Conservation (phyloP, 23 tunicate species). For the Diplosoma virens region DNA sequence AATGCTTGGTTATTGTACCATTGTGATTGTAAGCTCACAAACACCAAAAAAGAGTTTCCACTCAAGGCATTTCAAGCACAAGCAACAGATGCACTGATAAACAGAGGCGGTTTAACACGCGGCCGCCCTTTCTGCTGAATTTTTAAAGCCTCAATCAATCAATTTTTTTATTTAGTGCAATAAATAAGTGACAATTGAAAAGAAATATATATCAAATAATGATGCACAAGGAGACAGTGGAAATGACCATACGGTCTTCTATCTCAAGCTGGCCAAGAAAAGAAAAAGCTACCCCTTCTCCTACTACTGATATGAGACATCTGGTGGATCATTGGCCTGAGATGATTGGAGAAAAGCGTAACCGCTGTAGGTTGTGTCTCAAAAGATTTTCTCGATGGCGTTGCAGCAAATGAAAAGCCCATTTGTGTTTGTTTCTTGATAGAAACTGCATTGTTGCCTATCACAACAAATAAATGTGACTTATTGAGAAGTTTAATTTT, state of each 20-base stretch:
- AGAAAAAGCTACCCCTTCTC: too few species aligned
- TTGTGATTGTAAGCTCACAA: not conserved
- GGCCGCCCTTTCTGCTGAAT: slow-evolving; percentile 4
- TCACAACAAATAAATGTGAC: not conserved
- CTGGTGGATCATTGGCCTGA: too few species aligned
- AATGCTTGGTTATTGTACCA: not conserved
- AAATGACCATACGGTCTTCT: too few species aligned
- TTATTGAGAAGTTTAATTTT: too few species aligned
- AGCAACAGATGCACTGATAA: not conserved
- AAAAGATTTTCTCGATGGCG: not conserved
- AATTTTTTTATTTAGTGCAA: too few species aligned
- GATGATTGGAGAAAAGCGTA: not conserved
- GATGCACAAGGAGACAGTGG: too few species aligned
- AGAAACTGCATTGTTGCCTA: slow-evolving; percentile 5
- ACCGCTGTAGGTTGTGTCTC: not conserved
- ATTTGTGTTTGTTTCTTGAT: not conserved
- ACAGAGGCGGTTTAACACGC: not conserved
- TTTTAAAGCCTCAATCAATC: too few species aligned
- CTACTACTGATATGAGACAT: too few species aligned
- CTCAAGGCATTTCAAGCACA: slow-evolving; percentile 1
- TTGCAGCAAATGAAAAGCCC: slow-evolving; percentile 1
- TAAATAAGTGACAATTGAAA: too few species aligned
- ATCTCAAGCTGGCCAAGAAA: too few species aligned
- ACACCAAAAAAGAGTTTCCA: not conserved
- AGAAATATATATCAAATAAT: too few species aligned